A percentile compares a stretch with the other conserved stretches of the same genome.
phyloP scores from a whole-genome alignment of 2,888 invertebrate genomes.

The Neoascia interrupta region DNA sequence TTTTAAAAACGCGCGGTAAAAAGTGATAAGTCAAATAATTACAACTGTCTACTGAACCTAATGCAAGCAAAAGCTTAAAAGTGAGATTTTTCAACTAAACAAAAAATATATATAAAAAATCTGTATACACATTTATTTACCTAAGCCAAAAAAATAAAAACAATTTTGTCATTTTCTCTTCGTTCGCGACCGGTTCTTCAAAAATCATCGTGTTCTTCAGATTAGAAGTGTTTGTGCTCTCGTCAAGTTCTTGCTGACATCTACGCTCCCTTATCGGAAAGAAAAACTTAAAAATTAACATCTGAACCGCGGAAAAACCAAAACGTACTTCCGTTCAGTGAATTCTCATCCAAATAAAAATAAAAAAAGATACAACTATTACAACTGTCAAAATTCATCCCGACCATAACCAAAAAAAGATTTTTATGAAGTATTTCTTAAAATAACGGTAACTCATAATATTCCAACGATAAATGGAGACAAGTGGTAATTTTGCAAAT shows the following conservation, averaged over 20 bases:
- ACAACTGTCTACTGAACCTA: too few relatives aligned
- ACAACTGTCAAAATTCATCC: neutral
- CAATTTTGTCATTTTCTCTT: constrained; percentile 15
- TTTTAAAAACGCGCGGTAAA: too few relatives aligned
- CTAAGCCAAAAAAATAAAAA: constrained; percentile 3
- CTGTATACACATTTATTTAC: constrained; percentile 30
- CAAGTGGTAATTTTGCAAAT: constrained; percentile 76
- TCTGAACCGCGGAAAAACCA: too few relatives aligned
- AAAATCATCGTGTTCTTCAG: constrained; percentile 34
- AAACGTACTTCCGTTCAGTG: neutral
- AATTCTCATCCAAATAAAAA: neutral
- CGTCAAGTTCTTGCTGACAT: constrained; percentile 54
- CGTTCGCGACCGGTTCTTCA: constrained; percentile 43
- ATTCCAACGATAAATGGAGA: constrained; percentile 77
- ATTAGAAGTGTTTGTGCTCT: constrained; percentile 64
- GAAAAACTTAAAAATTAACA: neutral
- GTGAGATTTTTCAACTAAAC: constrained; percentile 45
- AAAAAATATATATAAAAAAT: constrained; percentile 8
- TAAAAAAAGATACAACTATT: neutral
- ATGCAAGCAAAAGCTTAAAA: constrained; percentile 43
- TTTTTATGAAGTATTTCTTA: constrained; percentile 71
- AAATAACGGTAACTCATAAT: constrained; percentile 54
- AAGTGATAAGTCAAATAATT: too few relatives aligned
- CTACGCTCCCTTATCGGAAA: constrained; percentile 41
- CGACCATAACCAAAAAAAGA: too few relatives aligned